Base-by-base conservation (phyloP, 1,140 invertebrate species). In the Periplaneta americana region DNA sequence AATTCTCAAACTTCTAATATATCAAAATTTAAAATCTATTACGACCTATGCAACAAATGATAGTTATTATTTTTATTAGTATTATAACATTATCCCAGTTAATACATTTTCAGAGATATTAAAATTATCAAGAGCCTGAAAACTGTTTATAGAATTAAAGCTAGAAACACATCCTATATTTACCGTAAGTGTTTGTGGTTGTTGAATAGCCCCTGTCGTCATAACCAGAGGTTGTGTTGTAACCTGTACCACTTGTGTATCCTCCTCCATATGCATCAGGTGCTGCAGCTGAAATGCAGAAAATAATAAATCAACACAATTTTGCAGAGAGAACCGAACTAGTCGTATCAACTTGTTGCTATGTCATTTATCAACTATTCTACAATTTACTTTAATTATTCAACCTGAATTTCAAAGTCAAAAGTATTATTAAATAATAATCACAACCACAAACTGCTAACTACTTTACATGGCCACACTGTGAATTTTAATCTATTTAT, bases 171-270 rank as follows among this genome's bases (percentile, higher is more conserved):
- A 28, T n/a, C 1, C 22, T 76, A 78, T 37, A 1, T 34, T 17
- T 75, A 80, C 80, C 80, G 36, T 80, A 80, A 34, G 80, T 32
- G 35, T 32, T 80, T 34, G 80, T 75, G 32, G 66, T 34, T 28
- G 80, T 80, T 22, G 80, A 80, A 31, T 80, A 80, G 15, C 80
- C 80, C 76, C 76, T 78, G 18, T 80, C 80, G 75, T 80, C 80
- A 32, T 80, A 80, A 34, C 66, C 74, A 9, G 80, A 75, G 11
- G 80, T 34, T 31, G 80, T 80, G 80, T 80, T 75, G 80, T 80
- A 80, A n/a, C 80, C 80, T 37, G 80, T 36, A 8, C 80, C 80
- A 37, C 80, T 80, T 11, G 48, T 75, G 74, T 80, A 80, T 28
- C 80, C 80, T 34, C 80, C 80, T 18, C 79, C 39, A 34, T 66